Conservation (phyloP, 2,797 vertebrate genomes). For the Ctenosaura bakeri region DNA sequence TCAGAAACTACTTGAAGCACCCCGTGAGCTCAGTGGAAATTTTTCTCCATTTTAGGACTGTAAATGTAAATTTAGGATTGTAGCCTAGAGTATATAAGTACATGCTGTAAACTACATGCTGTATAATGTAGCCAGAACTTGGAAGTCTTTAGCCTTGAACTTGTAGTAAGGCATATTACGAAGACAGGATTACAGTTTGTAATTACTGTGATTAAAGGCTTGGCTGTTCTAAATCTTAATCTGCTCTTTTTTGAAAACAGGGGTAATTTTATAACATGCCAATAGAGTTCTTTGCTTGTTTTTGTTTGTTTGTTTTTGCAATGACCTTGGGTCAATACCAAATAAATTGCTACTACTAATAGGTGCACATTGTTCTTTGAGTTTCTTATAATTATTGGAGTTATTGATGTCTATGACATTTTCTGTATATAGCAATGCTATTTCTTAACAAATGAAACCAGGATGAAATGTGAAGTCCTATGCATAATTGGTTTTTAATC, state of each 20-base stretch:
- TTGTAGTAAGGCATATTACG: background rate
- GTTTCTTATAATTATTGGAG: background rate
- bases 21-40: background rate
- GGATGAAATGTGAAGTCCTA: background rate
- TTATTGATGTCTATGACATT: background rate
- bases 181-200: conserved; percentile 1
- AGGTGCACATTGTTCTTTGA: background rate
- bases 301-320: background rate
- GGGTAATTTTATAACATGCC: background rate
- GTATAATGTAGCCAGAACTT: background rate
- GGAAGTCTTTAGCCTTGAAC: background rate
- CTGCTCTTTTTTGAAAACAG: background rate
- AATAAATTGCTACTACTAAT: background rate
- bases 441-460: background rate
- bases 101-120: too few relatives aligned
- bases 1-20: too few relatives aligned
- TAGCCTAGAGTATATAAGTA: background rate
- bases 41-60: background rate
- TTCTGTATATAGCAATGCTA: background rate
- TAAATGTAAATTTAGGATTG: conserved; percentile 3
- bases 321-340: background rate
- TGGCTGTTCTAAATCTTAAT: background rate
- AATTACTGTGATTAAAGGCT: conserved; percentile 24
- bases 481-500: background rate
- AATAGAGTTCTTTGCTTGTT: background rate